Evolutionary conservation across 1,140 invertebrate species (phyloP), one percentile per base, ranked within the genome.

Genomic region (Diorhabda sublineata): DNA sequence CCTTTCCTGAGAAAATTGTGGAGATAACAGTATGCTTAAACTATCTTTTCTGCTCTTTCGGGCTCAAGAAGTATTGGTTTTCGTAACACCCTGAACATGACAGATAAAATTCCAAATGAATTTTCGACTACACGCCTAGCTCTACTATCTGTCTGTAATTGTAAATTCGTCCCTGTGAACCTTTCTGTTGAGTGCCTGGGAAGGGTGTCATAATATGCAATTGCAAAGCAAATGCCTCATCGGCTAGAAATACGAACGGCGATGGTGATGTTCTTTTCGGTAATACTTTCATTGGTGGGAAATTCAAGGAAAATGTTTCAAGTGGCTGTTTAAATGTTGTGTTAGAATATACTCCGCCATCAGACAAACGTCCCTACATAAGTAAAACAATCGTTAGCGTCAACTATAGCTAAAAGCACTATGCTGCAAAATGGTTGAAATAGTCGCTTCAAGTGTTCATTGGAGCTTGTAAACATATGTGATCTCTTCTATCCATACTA

Each of bases 401-500:
- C 57, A 2, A 58, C 65, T 43, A 2, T 5, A 26, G 47, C 58
- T 7, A 59, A 44, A 5, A 67, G 43, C 3, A 59, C 65, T 3
- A 44, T 67, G 47, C 64, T 66, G 47, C 8, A 47, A 5, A 56
- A 42, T 64, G 70, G 60, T 73, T 72, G 61, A 65, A 74, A 70
- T 61, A 72, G 41, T 68, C 64, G 4, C 59, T 61, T 63, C 71
- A 68, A 11, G 60, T 67, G 5, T 65, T 66, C 58, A 64, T 69
- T 67, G 45, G 45, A 47, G 45, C 45, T 47, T 47, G 63, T 45
- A 75, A 57, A 11, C 67, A 52, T 58, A 72, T 68, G 56, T 74
- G 81, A 11, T 11, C 11, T 70, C 82, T 83, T 41, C 82, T 80
- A 74, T 83, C 82, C 5, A 84, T 72, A 26, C 79, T 77, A 9